Percentiles rank a stretch among this genome's conserved stretches.
Conservation (phyloP, 2,888 invertebrate species). For the Drosophila multiciliata region DNA sequence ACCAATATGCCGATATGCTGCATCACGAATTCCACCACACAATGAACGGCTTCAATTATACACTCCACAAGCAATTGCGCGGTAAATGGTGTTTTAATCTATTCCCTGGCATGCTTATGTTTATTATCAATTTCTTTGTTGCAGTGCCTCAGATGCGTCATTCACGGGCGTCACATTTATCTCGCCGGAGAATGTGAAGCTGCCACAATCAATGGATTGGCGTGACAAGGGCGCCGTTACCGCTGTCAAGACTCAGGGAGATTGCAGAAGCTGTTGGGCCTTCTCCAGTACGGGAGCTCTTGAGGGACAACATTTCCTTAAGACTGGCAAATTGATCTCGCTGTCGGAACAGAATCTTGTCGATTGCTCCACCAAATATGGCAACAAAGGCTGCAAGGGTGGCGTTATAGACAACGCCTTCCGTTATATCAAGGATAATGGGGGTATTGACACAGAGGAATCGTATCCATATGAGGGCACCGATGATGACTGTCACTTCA, state of each 20-base stretch:
- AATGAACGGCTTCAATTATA: constrained; percentile 89
- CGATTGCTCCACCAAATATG: constrained; percentile 93
- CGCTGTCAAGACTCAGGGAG: constrained; percentile 92
- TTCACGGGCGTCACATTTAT: constrained; percentile 81
- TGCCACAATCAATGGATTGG: constrained; percentile 94
- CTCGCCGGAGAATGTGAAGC: constrained; percentile 87
- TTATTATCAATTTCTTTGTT: neutral
- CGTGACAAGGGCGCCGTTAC: constrained; percentile 93
- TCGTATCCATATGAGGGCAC: constrained; percentile 90
- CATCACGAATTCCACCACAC: constrained; percentile 47
- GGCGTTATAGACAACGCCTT: constrained; percentile 92
- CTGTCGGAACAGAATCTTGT: constrained; percentile 96
- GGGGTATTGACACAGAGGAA: constrained; percentile 95
- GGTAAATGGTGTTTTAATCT: constrained; percentile 53
- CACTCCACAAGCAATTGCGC: constrained; percentile 70
- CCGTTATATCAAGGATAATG: constrained; percentile 92
- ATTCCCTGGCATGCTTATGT: neutral
- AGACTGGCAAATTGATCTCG: constrained; percentile 90
- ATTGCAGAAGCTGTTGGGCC: constrained; percentile 96
- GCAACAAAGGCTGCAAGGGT: constrained; percentile 96
- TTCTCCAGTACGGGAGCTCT: constrained; percentile 96
- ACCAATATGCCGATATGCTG: too few species aligned
- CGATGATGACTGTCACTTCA: too few species aligned
- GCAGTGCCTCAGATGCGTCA: constrained; percentile 48
- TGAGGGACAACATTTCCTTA: constrained; percentile 96